A percentile compares a stretch with the other conserved stretches of the same genome.
Evolutionary conservation across 2,113 vertebrate species (phyloP).

Genomic region (Corvus moneduloides): DNA sequence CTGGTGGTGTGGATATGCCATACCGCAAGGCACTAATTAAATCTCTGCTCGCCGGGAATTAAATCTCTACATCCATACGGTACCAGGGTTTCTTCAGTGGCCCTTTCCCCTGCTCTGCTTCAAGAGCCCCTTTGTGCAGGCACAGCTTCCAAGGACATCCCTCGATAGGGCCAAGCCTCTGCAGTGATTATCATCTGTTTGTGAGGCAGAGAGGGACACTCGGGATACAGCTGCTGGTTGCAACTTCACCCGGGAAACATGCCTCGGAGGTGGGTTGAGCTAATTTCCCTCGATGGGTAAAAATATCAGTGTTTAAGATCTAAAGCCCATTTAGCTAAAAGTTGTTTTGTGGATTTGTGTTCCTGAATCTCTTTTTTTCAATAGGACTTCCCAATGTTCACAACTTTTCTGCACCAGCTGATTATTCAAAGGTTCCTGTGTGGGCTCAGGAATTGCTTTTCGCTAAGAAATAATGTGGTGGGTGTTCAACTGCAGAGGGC

Average conservation of each 20-base stretch:
- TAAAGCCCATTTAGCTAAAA: neutral
- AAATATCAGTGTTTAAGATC: accelerated
- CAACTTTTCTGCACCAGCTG: neutral
- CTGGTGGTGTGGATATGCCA: neutral
- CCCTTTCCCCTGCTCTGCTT: neutral
- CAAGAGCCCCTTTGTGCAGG: neutral
- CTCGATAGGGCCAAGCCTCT: accelerated
- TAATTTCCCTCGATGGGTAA: neutral
- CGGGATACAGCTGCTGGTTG: accelerated
- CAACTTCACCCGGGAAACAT: neutral
- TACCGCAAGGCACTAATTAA: accelerated
- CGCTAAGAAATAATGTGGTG: neutral
- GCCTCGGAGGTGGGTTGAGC: accelerated
- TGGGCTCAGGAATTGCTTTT: neutral
- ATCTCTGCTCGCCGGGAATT: neutral
- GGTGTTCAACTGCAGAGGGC: neutral
- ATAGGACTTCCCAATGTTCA: accelerated
- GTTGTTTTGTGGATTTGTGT: neutral
- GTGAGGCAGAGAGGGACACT: neutral
- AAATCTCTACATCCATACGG: accelerated
- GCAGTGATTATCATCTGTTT: neutral
- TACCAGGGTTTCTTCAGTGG: neutral
- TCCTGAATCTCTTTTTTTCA: neutral
- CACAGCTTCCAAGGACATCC: neutral
- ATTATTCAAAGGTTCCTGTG: neutral